These are phyloP conservation scores for Scortum barcoo DNA, from an alignment of 2,113 vertebrate species.

Conservation along the genomic window DNA sequence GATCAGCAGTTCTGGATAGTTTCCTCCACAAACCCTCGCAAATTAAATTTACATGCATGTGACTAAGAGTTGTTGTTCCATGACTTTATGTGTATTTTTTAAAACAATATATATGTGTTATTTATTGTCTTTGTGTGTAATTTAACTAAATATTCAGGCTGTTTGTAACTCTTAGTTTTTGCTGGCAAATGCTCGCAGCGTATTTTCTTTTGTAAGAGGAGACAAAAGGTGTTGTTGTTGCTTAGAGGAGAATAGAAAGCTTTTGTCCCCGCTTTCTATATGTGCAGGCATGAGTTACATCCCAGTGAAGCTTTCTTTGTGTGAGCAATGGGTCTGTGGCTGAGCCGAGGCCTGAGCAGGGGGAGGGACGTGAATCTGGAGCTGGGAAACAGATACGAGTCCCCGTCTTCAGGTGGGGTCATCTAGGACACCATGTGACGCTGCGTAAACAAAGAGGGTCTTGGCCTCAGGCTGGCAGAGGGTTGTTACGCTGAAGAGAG, in stretches of 20 bases:
- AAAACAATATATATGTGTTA: neutral
- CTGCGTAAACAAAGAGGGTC: conserved; percentile 66
- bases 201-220: conserved; percentile 60
- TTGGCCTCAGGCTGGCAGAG: conserved; percentile 54
- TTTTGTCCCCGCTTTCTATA: conserved; percentile 73
- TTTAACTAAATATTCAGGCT: conserved; percentile 16
- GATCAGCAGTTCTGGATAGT: neutral
- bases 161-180: conserved; percentile 20
- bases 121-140: neutral
- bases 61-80: neutral
- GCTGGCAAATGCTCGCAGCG: conserved; percentile 33
- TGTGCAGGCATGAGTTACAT: conserved; percentile 75
- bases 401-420: conserved; percentile 68
- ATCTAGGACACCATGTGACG: conserved; percentile 53
- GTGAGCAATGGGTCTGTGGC: conserved; percentile 50
- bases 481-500: conserved; percentile 44
- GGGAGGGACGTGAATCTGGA: conserved; percentile 17
- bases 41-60: neutral
- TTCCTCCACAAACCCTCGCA: neutral
- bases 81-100: too few relatives aligned
- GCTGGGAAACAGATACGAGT: conserved; percentile 63
- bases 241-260: conserved; percentile 56
- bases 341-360: conserved; percentile 45
- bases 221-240: conserved; percentile 76
- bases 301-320: conserved; percentile 73